These are phyloP conservation scores for Opisthograptis luteolata DNA, from an alignment of 2,888 invertebrate species.

Conservation along the genomic window DNA sequence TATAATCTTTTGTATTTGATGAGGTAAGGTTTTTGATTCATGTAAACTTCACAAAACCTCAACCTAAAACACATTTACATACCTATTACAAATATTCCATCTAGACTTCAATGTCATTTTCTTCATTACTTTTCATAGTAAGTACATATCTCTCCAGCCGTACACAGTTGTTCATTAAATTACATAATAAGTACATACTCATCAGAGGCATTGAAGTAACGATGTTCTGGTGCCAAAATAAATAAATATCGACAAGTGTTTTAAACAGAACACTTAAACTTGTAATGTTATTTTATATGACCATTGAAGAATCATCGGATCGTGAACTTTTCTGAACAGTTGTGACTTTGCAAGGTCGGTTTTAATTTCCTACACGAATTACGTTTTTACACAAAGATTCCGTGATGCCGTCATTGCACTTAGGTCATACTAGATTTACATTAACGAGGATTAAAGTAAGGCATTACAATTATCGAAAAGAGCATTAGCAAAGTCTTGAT, in stretches of 20 bases:
- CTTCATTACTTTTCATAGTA: too few relatives aligned
- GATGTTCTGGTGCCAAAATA: background rate
- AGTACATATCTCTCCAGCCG: too few relatives aligned
- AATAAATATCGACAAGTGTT: too few relatives aligned
- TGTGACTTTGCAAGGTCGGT: constrained; percentile 54
- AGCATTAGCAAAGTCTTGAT: background rate
- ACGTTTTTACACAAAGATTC: constrained; percentile 25
- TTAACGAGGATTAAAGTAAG: background rate
- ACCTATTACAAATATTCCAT: too few relatives aligned
- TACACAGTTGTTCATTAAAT: too few relatives aligned
- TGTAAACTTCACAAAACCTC: too few relatives aligned
- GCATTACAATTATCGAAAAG: background rate
- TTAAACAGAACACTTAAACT: constrained; percentile 6
- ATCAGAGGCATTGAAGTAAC: too few relatives aligned
- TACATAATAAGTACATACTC: too few relatives aligned
- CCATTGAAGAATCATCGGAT: constrained; percentile 27
- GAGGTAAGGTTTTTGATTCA: too few relatives aligned
- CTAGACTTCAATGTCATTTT: too few relatives aligned
- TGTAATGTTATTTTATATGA: constrained; percentile 21
- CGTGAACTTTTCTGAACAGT: constrained; percentile 31
- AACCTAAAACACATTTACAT: too few relatives aligned
- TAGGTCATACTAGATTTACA: constrained; percentile 22
- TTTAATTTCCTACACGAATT: constrained; percentile 51
- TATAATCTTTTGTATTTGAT: too few relatives aligned
- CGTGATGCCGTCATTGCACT: constrained; percentile 24